phyloP scores from a whole-genome alignment of 2,888 invertebrate species.

The Rhingia campestris region DNA sequence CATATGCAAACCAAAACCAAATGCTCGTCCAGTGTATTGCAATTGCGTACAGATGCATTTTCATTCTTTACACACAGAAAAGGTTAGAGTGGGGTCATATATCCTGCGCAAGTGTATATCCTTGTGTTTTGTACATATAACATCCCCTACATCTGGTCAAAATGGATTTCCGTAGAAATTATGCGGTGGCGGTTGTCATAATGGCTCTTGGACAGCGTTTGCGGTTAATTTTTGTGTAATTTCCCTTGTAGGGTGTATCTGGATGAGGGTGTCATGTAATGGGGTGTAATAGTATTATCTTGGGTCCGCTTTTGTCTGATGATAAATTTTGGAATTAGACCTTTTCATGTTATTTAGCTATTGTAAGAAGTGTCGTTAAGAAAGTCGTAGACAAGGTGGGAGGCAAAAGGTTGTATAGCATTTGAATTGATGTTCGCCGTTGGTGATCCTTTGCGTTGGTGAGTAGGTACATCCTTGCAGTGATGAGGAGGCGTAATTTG shows the following conservation, averaged over 20 bases:
- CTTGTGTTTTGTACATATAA: not conserved
- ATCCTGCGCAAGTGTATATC: not conserved
- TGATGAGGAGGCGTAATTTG: constrained; percentile 31
- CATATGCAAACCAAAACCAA: not conserved
- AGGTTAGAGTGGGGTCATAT: not conserved
- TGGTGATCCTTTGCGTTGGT: not conserved
- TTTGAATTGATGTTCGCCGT: not conserved
- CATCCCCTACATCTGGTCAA: constrained; percentile 5
- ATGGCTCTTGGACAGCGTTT: constrained; percentile 12
- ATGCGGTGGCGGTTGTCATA: constrained; percentile 8
- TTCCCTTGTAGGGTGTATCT: not conserved
- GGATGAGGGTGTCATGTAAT: constrained; percentile 4
- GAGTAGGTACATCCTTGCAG: constrained; percentile 23
- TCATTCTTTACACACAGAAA: not conserved
- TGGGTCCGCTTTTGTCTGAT: constrained; percentile 5
- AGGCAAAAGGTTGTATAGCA: too few relatives aligned
- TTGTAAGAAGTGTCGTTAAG: not conserved
- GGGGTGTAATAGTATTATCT: constrained; percentile 12
- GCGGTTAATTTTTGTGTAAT: constrained; percentile 29
- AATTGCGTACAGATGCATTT: not conserved
- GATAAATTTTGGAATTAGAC: constrained; percentile 1
- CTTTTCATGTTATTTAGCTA: not conserved
- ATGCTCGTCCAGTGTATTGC: not conserved
- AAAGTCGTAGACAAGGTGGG: not conserved
- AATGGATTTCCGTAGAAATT: constrained; percentile 9